These are phyloP conservation scores for Margaritifera margaritifera DNA, from an alignment of 2,888 invertebrate genomes.

Conservation along the genomic window DNA sequence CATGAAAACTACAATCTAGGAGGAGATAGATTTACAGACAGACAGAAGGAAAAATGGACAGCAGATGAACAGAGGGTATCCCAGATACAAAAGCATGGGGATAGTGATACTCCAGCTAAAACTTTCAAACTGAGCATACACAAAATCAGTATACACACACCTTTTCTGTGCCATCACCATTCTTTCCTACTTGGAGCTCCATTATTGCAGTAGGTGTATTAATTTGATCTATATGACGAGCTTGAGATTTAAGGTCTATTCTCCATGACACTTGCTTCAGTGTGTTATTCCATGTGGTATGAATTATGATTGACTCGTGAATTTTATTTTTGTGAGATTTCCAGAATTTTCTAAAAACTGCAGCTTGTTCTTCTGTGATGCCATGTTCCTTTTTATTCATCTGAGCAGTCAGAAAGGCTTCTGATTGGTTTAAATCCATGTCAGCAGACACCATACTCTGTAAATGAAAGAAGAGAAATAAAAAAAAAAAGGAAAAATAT, in stretches of 20 bases:
- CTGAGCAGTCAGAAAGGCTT: slow-evolving; percentile 69
- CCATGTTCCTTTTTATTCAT: slow-evolving; percentile 62
- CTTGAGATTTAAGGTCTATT: slow-evolving; percentile 78
- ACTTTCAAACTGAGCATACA: too few relatives aligned
- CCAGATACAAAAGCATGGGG: background rate
- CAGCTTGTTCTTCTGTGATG: slow-evolving; percentile 67
- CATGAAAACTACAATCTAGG: too few relatives aligned
- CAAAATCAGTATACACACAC: slow-evolving; percentile 3
- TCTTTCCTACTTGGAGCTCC: slow-evolving; percentile 79
- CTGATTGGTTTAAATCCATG: slow-evolving; percentile 70
- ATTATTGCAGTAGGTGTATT: slow-evolving; percentile 77
- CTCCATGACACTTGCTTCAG: slow-evolving; percentile 67
- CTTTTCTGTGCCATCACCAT: slow-evolving; percentile 61
- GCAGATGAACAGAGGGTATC: too few relatives aligned
- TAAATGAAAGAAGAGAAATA: slow-evolving; percentile 19
- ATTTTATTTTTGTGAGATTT: slow-evolving; percentile 66
- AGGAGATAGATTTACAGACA: too few relatives aligned
- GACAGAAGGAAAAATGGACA: too few relatives aligned
- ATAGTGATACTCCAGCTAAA: background rate
- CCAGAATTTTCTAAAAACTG: slow-evolving; percentile 68
- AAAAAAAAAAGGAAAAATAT: background rate
- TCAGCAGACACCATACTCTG: slow-evolving; percentile 69
- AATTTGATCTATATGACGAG: slow-evolving; percentile 83
- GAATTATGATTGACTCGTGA: slow-evolving; percentile 62
- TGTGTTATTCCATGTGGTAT: slow-evolving; percentile 65